Evolutionary conservation across 2,888 invertebrate genomes (phyloP).

Genomic region (Chamaedrilus cognettii): DNA sequence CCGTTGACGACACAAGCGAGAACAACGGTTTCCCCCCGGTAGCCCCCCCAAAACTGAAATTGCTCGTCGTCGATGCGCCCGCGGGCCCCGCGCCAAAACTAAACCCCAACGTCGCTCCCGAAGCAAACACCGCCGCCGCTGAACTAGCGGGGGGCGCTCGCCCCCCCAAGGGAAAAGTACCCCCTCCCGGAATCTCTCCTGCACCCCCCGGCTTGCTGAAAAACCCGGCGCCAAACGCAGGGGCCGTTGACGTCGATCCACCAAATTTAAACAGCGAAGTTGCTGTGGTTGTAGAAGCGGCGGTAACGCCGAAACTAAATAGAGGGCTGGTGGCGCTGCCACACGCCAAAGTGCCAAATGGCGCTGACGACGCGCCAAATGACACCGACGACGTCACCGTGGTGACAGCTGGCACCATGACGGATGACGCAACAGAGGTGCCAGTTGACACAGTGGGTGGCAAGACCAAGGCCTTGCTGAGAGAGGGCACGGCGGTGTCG

Average conservation of each 20-base stretch:
- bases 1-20: neutral
- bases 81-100: neutral
- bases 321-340: too few species aligned
- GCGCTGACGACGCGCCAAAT: neutral
- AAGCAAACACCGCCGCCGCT: neutral
- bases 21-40: neutral
- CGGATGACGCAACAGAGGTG: neutral
- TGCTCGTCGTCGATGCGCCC: too few species aligned
- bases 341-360: conserved; percentile 10
- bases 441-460: neutral
- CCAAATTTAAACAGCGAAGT: neutral
- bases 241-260: neutral
- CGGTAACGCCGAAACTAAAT: too few species aligned
- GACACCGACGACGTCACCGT: neutral
- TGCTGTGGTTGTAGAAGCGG: neutral
- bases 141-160: neutral
- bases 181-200: neutral
- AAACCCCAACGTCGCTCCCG: neutral
- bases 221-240: neutral
- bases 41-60: too few species aligned
- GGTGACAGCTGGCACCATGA: neutral
- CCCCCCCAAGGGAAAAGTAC: neutral
- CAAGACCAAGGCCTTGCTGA: neutral
- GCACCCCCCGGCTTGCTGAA: too few species aligned
- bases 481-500: neutral